Base-by-base conservation (phyloP, 2,797 vertebrate genomes). In the Aplochiton taeniatus region DNA sequence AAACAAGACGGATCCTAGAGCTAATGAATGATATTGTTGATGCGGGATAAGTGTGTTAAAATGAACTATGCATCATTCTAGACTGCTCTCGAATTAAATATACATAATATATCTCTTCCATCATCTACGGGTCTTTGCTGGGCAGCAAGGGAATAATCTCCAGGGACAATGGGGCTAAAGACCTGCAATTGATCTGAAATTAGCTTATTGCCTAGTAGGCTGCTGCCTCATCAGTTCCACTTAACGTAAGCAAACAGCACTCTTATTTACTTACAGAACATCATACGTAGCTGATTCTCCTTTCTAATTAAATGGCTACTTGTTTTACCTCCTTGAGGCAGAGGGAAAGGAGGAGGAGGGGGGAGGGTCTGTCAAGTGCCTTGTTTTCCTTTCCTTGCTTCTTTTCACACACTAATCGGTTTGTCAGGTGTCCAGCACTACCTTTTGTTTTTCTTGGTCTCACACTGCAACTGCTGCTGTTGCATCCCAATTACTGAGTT, bases 291-390 rank as follows among this genome's bases (percentile, higher is more conserved):
- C 78, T 44, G 69, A 77, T 82, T 70, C 66, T 59, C 60, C 60
- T 67, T 61, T 78, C 71, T 86, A 85, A 86, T 90, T 85, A 85
- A 86, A 84, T 76, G 78, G 74, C 66, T 75, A 80, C 80, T 84
- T 67, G 78, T 85, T 54, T 83, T 78, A 83, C 71, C 76, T 82
- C 58, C 77, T 81, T 70, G 60, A 70, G 79, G 70, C 74, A 69
- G 61, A 77, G 61, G 72, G 46, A 16, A 59, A 17, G 11, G n/a
- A 51, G 49, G n/a, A 13, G 17, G 49, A 7, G 49, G n/a, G 10
- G 49, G 4, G 10, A n/a, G 49, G 11, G 31, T 31, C 31, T 31
- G 31, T 31, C 31, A 6, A 31, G 31, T 31, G 2, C 31, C 31
- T 6, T 31, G 31, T 31, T 31, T 31, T 31, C 31, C 64, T 82